Evolutionary conservation across 2,888 invertebrate species (phyloP).

Genomic region (Lithophane semibrunnea): DNA sequence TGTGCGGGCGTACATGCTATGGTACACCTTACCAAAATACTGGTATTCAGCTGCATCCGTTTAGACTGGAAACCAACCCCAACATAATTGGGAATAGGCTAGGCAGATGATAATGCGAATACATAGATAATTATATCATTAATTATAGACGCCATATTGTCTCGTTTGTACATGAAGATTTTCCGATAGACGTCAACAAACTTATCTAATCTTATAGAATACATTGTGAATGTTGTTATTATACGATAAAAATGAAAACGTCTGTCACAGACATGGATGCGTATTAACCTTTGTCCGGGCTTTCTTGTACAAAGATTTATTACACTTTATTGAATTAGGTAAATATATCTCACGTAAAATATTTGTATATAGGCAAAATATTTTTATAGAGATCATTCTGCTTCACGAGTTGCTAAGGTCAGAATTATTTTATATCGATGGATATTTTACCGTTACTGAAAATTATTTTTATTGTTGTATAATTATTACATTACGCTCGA

Average conservation of each 20-base stretch:
- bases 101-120: neutral
- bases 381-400: neutral
- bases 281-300: constrained; percentile 6
- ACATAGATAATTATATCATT: neutral
- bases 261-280: neutral
- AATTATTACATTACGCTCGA: no score
- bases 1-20: no score
- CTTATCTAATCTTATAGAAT: constrained; percentile 44
- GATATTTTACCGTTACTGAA: no score
- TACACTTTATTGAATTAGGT: constrained; percentile 13
- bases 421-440: neutral
- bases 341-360: constrained; percentile 5
- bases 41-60: neutral
- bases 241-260: constrained; percentile 15
- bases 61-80: neutral
- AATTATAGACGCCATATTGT: constrained; percentile 49
- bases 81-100: neutral
- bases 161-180: constrained; percentile 45
- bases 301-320: constrained; percentile 8
- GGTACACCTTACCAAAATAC: no score
- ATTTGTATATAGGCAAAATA: constrained; percentile 3
- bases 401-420: neutral
- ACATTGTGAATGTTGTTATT: constrained; percentile 21
- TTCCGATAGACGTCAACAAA: constrained; percentile 18
- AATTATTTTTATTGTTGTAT: no score